phyloP scores from a whole-genome alignment of 2,113 vertebrate species.

The Regulus satrapa region DNA sequence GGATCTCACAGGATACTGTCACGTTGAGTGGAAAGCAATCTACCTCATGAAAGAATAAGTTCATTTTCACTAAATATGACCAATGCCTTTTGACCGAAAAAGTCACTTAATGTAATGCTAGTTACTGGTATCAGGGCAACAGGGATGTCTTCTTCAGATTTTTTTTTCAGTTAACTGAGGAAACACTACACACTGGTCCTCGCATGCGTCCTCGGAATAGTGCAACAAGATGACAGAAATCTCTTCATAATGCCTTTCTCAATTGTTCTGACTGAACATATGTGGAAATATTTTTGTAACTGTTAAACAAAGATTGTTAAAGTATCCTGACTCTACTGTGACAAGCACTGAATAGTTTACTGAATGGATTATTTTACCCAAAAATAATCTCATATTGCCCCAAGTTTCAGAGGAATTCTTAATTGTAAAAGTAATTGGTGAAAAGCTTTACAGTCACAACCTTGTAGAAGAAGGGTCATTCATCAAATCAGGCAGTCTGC shows the following conservation, averaged over 20 bases:
- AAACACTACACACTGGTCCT: neutral
- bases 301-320: neutral
- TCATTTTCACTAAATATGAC: neutral
- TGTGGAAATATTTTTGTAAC: neutral
- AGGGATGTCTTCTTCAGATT: neutral
- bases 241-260: neutral
- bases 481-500: neutral
- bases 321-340: neutral
- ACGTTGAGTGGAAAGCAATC: accelerated
- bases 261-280: neutral
- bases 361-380: neutral
- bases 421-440: neutral
- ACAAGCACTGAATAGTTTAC: neutral
- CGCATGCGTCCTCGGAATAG: neutral
- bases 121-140: neutral
- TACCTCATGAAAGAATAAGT: neutral
- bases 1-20: neutral
- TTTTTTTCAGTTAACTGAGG: neutral
- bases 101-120: accelerated
- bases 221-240: neutral
- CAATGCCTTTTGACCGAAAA: neutral
- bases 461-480: neutral
- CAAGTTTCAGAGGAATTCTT: neutral
- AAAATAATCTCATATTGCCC: neutral
- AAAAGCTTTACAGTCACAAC: neutral